Conservation (phyloP, 2,113 vertebrate species). For the Phaethon lepturus region DNA sequence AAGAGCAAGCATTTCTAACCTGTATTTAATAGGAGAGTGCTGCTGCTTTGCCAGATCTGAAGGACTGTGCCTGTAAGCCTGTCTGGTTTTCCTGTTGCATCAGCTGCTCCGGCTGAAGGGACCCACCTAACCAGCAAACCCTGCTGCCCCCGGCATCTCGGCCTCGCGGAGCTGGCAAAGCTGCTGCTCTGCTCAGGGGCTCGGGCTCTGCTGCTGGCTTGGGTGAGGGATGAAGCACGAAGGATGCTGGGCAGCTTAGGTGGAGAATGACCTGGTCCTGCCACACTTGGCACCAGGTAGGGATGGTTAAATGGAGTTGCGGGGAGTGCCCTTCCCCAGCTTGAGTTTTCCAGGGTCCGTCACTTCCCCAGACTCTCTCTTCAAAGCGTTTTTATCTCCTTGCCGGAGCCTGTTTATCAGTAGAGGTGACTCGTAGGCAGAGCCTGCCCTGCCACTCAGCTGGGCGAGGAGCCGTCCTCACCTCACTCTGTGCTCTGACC, state of each 20-base stretch:
- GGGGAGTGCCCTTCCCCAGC: neutral
- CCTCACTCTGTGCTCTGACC: neutral
- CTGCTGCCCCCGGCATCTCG: neutral
- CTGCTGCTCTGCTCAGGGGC: neutral
- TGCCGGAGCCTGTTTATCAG: rapidly evolving
- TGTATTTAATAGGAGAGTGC: neutral
- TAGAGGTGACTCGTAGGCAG: neutral
- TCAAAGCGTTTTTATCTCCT: neutral
- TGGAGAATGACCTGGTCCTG: neutral
- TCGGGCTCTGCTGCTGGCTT: neutral
- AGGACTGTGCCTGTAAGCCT: neutral
- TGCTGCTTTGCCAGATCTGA: neutral
- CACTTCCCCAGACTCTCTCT: neutral
- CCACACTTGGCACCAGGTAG: rapidly evolving
- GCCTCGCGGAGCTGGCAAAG: neutral
- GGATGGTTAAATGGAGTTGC: neutral
- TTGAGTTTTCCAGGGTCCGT: neutral
- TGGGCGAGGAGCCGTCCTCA: rapidly evolving
- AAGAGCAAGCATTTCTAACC: neutral
- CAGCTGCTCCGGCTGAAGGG: neutral
- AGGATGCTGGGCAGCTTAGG: neutral
- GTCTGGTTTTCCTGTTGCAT: no score
- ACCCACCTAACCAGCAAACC: neutral
- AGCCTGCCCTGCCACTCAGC: neutral
- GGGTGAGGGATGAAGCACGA: neutral